These are phyloP conservation scores for Cryptocheilus praepositus DNA, from an alignment of 2,888 invertebrate species.

Conservation along the genomic window DNA sequence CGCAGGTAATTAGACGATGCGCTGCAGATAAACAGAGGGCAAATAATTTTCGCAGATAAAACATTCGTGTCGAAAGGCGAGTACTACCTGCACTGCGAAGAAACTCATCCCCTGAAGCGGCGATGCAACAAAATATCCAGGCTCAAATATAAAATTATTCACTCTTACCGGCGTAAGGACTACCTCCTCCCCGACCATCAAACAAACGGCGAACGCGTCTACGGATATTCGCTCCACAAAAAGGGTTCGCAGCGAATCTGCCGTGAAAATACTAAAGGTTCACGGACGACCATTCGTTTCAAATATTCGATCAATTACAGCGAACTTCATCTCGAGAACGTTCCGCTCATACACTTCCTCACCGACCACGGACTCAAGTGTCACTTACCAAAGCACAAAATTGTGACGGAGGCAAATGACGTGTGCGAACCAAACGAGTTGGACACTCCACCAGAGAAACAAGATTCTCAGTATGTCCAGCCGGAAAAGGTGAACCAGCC, in stretches of 20 bases:
- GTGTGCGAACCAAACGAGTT: no score
- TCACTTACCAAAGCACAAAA: background rate
- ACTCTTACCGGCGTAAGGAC: background rate
- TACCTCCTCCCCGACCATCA: background rate
- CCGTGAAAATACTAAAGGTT: accelerated
- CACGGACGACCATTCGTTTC: background rate
- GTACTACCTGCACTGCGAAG: slow-evolving; percentile 56
- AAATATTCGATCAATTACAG: slow-evolving; percentile 16
- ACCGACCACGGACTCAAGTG: slow-evolving; percentile 10
- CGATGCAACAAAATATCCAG: slow-evolving; percentile 17
- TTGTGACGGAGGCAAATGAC: background rate
- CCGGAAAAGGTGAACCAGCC: no score
- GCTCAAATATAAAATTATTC: slow-evolving; percentile 45
- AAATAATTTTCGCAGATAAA: slow-evolving; percentile 20
- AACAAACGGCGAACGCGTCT: background rate
- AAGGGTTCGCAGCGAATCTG: background rate
- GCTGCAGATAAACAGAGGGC: no score
- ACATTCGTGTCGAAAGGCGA: slow-evolving; percentile 50
- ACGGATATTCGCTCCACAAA: no score
- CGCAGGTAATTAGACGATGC: no score
- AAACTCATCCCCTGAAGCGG: slow-evolving; percentile 45
- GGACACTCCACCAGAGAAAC: no score
- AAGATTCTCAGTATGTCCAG: no score
- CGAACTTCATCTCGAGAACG: slow-evolving; percentile 19
- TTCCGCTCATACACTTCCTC: slow-evolving; percentile 31